A percentile compares a stretch with the other conserved stretches of the same genome.
These are phyloP conservation scores for Pelochelys cantorii DNA, from an alignment of 2,797 vertebrate species.

Conservation along the genomic window DNA sequence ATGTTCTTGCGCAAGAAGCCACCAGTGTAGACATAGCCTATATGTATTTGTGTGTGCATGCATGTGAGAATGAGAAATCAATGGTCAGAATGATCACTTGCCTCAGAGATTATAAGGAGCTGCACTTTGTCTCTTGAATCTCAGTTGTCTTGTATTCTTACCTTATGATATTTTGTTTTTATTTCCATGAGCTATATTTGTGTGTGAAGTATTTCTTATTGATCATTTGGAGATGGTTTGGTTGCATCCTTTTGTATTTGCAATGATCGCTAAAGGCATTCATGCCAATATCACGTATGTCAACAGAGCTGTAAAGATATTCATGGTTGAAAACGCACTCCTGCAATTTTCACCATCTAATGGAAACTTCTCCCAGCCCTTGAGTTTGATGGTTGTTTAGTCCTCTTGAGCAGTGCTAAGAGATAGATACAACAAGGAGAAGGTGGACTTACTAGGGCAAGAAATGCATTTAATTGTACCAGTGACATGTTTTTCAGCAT, in stretches of 20 bases:
- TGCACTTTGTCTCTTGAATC: background rate
- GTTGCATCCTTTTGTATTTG: slow-evolving; percentile 36
- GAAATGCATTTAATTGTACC: background rate
- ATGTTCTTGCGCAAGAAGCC: too few relatives aligned
- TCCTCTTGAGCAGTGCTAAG: background rate
- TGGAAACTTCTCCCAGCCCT: slow-evolving; percentile 11
- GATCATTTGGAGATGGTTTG: slow-evolving; percentile 31
- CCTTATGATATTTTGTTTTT: background rate
- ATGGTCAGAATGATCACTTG: background rate
- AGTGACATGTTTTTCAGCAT: background rate
- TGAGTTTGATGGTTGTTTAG: slow-evolving; percentile 12
- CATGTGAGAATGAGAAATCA: background rate
- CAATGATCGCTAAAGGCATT: slow-evolving; percentile 38
- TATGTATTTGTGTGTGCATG: background rate
- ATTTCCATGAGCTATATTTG: slow-evolving; percentile 1
- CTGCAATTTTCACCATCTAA: slow-evolving; percentile 24
- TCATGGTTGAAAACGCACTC: slow-evolving; percentile 33
- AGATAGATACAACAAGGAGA: slow-evolving; percentile 14
- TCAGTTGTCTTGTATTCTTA: background rate
- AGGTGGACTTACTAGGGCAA: background rate
- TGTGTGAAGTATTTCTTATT: slow-evolving; percentile 27
- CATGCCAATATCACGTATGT: slow-evolving; percentile 30
- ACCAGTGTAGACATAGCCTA: too few relatives aligned
- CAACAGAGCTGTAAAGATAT: background rate
- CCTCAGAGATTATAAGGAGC: slow-evolving; percentile 6